Percentiles rank a stretch among this genome's conserved stretches.
phyloP scores from a whole-genome alignment of 1,140 invertebrate genomes.

The Zaprionus ornatus region DNA sequence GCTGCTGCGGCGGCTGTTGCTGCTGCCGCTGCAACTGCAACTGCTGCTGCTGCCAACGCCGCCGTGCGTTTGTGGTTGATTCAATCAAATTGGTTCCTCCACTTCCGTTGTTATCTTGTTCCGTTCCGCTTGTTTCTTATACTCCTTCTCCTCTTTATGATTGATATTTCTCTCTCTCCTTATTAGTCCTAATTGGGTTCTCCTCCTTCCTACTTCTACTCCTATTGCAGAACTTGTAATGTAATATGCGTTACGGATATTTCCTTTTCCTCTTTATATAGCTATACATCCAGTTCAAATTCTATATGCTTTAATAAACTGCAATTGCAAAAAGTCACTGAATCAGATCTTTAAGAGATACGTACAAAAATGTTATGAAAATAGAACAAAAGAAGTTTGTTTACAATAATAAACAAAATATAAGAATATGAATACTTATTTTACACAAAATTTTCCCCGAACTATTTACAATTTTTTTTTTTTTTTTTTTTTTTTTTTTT shows the following conservation, averaged over 20 bases:
- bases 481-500: not conserved
- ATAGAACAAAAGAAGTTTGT: not conserved
- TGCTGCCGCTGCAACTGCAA: constrained; percentile 28
- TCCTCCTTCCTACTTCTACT: constrained; percentile 27
- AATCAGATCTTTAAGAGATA: not conserved
- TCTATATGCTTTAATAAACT: constrained; percentile 56
- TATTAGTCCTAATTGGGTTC: not conserved
- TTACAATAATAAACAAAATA: not conserved
- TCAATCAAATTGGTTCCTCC: constrained; percentile 31
- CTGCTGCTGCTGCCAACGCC: constrained; percentile 39
- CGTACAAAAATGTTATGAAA: not conserved
- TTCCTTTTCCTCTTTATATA: constrained; percentile 10
- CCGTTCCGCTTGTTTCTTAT: not conserved
- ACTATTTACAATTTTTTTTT: not conserved
- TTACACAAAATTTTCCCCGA: too few relatives aligned
- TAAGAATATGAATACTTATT: not conserved
- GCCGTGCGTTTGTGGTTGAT: constrained; percentile 34
- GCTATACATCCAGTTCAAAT: constrained; percentile 46
- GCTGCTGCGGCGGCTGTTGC: constrained; percentile 15
- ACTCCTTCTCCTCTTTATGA: not conserved
- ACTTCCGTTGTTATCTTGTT: not conserved
- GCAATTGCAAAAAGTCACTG: constrained; percentile 17
- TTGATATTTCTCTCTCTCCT: not conserved
- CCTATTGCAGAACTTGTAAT: constrained; percentile 5
- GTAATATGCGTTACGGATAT: constrained; percentile 9